These are phyloP conservation scores for Nothocercus julius DNA, from an alignment of 2,113 vertebrate genomes.

Conservation along the genomic window DNA sequence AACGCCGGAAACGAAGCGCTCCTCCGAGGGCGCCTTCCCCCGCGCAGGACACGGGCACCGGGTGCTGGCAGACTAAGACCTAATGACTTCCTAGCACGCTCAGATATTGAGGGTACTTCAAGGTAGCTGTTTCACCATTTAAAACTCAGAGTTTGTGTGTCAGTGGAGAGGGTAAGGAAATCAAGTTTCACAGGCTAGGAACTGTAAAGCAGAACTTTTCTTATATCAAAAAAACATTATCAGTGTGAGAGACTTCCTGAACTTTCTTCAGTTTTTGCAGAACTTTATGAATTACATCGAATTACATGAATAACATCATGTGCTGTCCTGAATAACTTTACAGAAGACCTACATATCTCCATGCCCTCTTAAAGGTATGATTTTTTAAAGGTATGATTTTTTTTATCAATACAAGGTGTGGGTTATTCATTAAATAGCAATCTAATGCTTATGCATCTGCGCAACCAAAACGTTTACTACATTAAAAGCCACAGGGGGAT, in stretches of 20 bases:
- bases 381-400: no score
- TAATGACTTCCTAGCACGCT: neutral
- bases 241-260: neutral
- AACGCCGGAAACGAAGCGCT: neutral
- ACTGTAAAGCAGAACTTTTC: neutral
- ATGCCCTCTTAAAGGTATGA: no score
- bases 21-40: neutral
- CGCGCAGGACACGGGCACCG: neutral
- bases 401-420: no score
- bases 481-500: no score
- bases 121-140: neutral
- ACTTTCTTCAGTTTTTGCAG: neutral
- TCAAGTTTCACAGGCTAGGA: neutral
- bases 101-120: neutral
- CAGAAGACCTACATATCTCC: neutral
- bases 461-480: no score
- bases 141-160: neutral
- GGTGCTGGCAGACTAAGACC: neutral
- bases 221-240: neutral
- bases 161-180: neutral
- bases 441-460: no score
- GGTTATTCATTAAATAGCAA: no score
- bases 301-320: accelerated
- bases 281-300: neutral
- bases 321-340: neutral